These are phyloP conservation scores for Troides aeacus DNA, from an alignment of 2,888 invertebrate genomes.

Conservation along the genomic window DNA sequence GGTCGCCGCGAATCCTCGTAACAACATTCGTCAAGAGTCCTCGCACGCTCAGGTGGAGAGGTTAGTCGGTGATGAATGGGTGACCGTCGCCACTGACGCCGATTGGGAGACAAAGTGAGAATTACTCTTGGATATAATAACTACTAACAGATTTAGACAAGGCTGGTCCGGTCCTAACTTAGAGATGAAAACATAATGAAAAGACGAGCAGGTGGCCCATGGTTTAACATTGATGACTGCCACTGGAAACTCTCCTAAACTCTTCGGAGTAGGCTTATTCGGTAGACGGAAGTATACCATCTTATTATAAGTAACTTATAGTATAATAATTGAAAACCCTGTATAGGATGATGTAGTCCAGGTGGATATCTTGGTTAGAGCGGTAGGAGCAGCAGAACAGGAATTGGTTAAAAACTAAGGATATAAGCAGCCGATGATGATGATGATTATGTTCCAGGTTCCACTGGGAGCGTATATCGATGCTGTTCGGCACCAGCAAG, in stretches of 20 bases:
- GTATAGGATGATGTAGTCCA: too few species aligned
- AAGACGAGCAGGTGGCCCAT: too few species aligned
- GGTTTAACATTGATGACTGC: not conserved
- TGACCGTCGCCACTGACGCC: conserved; percentile 85
- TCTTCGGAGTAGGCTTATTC: too few species aligned
- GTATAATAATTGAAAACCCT: too few species aligned
- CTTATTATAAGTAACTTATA: too few species aligned
- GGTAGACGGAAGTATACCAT: too few species aligned
- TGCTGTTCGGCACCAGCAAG: conserved; percentile 86
- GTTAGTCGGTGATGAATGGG: conserved; percentile 78
- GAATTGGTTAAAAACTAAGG: too few species aligned
- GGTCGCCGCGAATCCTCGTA: conserved; percentile 87
- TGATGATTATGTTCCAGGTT: conserved; percentile 80
- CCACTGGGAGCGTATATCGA: conserved; percentile 86
- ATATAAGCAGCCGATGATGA: not conserved
- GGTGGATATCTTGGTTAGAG: too few species aligned
- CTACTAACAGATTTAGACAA: not conserved
- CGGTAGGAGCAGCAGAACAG: too few species aligned
- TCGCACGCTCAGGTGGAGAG: conserved; percentile 84
- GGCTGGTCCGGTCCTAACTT: not conserved
- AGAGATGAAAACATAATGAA: too few species aligned
- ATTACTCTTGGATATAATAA: not conserved
- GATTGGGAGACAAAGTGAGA: conserved; percentile 88
- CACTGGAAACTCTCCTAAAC: too few species aligned
- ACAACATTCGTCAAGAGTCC: conserved; percentile 83